Evolutionary conservation across 37 sponge, comb jelly and placozoan species (phyloP).

Genomic region (Trichoplax adhaerens): DNA sequence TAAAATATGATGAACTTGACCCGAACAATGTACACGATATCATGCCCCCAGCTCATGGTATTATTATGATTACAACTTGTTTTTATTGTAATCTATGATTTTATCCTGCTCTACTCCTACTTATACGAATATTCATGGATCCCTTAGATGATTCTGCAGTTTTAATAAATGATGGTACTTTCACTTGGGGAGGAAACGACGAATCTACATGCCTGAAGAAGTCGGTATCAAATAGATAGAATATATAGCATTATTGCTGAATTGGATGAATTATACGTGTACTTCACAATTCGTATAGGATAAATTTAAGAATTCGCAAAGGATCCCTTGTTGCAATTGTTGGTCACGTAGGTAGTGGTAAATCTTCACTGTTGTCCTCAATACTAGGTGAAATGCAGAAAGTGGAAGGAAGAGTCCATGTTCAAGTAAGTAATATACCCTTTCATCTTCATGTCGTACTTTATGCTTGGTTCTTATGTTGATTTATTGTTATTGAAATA

Average conservation of each 20-base stretch:
- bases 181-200: conserved; percentile 39
- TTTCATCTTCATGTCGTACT: background rate
- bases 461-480: no score
- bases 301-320: conserved; percentile 59
- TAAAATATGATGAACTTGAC: conserved; percentile 66
- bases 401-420: conserved; percentile 37
- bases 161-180: conserved; percentile 23
- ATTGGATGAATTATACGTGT: no score
- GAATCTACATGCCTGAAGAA: no score
- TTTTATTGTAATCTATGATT: no score
- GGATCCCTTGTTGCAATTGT: conserved; percentile 90
- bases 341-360: conserved; percentile 95
- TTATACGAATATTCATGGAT: no score
- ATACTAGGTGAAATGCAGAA: conserved; percentile 97
- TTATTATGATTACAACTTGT: no score
- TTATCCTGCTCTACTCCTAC: no score
- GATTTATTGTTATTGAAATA: background rate
- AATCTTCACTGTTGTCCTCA: conserved; percentile 83
- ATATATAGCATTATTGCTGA: no score
- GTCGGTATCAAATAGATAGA: no score
- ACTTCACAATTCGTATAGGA: conserved; percentile 12
- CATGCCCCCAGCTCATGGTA: no score
- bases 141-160: conserved; percentile 22
- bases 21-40: conserved; percentile 25
- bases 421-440: conserved; percentile 1